These are phyloP conservation scores for Novumbra hubbsi DNA, from an alignment of 2,797 vertebrate species.

Conservation along the genomic window DNA sequence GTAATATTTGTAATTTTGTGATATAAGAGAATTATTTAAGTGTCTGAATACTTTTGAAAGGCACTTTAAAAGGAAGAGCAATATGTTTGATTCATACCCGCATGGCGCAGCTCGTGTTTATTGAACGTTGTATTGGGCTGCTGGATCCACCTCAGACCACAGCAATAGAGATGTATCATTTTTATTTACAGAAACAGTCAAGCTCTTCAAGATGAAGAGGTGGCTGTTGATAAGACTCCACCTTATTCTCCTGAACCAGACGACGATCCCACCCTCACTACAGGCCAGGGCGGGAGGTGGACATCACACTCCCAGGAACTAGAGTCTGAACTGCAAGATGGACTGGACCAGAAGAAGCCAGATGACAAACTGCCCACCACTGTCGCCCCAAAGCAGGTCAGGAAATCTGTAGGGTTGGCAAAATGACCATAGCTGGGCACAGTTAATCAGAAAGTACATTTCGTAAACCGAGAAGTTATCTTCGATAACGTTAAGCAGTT, in stretches of 20 bases:
- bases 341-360: background rate
- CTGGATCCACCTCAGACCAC: no score
- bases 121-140: no score
- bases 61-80: no score
- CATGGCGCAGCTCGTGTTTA: no score
- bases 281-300: conserved; percentile 4
- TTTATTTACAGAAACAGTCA: conserved; percentile 55
- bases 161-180: background rate
- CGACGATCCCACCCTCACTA: conserved; percentile 4
- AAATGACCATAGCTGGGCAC: background rate
- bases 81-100: no score
- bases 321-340: background rate
- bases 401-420: background rate
- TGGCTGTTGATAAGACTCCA: conserved; percentile 2
- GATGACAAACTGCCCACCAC: background rate
- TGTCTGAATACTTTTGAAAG: no score
- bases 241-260: conserved; percentile 2
- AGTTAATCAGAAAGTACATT: no score
- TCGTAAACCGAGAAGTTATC: no score
- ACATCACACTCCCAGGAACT: background rate
- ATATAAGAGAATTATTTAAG: no score
- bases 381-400: background rate
- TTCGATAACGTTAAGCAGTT: no score
- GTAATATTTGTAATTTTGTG: no score
- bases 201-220: conserved; percentile 37